Conservation (phyloP, 64 coral and sea anemone genomes). For the Stichodactyla mertensii region DNA sequence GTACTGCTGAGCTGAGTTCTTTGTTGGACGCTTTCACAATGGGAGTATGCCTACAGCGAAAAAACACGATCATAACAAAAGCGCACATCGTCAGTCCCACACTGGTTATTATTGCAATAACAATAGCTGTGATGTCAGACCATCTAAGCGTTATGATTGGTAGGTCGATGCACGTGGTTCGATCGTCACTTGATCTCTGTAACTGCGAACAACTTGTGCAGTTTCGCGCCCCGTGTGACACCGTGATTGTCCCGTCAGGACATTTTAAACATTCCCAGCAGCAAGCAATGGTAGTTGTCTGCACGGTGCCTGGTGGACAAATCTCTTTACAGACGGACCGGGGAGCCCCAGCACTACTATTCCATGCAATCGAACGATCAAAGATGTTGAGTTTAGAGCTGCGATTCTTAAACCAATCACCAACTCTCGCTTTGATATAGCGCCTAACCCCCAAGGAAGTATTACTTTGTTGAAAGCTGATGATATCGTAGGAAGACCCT, state of each 20-base stretch:
- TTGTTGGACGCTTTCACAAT: constrained; percentile 54
- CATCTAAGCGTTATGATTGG: constrained; percentile 36
- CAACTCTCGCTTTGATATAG: constrained; percentile 46
- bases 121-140: constrained; percentile 35
- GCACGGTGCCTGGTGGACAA: constrained; percentile 60
- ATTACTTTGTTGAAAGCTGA: constrained; percentile 50
- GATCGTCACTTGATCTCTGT: constrained; percentile 35
- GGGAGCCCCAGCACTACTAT: constrained; percentile 19
- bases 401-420: constrained; percentile 35
- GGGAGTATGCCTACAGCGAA: constrained; percentile 4
- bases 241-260: constrained; percentile 37
- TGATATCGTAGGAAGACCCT: constrained; percentile 52
- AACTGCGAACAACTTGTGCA: constrained; percentile 31
- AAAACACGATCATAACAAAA: constrained; percentile 12
- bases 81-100: constrained; percentile 22
- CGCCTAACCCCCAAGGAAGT: not conserved
- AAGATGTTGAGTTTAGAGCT: constrained; percentile 20
- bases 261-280: constrained; percentile 75
- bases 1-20: constrained; percentile 21
- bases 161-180: constrained; percentile 37
- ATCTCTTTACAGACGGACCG: constrained; percentile 45
- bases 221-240: constrained; percentile 12
- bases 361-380: constrained; percentile 35
- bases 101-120: constrained; percentile 6
- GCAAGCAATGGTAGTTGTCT: constrained; percentile 44